These are phyloP conservation scores for Pocillopora verrucosa DNA, from an alignment of 64 coral and sea anemone genomes.

Conservation along the genomic window DNA sequence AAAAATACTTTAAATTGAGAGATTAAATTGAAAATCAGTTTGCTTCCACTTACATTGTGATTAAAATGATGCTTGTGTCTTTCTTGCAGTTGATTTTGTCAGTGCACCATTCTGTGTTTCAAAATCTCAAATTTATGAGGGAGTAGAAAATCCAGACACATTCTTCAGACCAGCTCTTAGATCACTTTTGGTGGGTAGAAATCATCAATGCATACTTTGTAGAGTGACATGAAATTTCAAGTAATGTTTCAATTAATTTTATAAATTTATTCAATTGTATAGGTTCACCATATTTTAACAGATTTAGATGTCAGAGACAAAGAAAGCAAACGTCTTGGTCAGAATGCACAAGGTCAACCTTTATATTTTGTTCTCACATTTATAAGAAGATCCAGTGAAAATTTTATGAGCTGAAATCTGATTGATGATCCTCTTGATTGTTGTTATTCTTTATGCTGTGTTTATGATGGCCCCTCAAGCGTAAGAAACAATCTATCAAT, in stretches of 20 bases:
- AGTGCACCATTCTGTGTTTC: conserved; percentile 96
- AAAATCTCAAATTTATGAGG: conserved; percentile 93
- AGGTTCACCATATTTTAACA: conserved; percentile 88
- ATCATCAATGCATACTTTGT: neutral
- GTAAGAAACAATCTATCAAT: too few species aligned
- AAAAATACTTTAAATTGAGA: too few species aligned
- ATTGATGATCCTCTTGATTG: too few species aligned
- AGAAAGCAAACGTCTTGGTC: conserved; percentile 57
- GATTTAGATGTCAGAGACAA: conserved; percentile 84
- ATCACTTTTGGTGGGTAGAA: conserved; percentile 74
- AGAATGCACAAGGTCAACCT: conserved; percentile 73
- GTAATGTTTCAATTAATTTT: neutral
- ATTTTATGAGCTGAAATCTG: too few species aligned
- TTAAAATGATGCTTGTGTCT: too few species aligned
- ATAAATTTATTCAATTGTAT: neutral
- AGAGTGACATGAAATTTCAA: neutral
- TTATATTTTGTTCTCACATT: too few species aligned
- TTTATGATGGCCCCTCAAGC: too few species aligned
- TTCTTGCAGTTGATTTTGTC: conserved; percentile 93
- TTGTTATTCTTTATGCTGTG: too few species aligned
- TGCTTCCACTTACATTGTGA: too few species aligned
- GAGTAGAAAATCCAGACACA: conserved; percentile 83
- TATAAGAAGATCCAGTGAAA: too few species aligned
- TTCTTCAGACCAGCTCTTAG: conserved; percentile 94
- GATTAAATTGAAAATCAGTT: too few species aligned